Percentiles rank a stretch among this genome's conserved stretches.
Evolutionary conservation across 2,888 invertebrate species (phyloP).

Genomic region (Prosapia bicincta): DNA sequence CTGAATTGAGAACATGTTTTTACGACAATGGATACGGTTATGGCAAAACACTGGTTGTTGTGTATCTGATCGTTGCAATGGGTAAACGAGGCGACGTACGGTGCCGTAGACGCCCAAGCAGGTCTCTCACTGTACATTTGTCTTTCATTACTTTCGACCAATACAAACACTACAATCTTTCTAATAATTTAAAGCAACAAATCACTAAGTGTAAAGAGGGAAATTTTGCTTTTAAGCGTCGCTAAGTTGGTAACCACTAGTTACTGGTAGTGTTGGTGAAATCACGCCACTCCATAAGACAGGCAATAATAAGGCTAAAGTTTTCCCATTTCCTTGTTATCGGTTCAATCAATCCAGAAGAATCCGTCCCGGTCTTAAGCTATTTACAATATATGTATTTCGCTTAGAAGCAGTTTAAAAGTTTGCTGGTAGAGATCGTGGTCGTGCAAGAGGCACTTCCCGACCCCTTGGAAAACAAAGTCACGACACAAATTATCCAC

Average conservation of each 20-base stretch:
- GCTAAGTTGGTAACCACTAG: too few species aligned
- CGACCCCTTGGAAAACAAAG: constrained; percentile 4
- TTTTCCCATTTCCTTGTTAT: constrained; percentile 2
- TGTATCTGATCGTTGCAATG: too few species aligned
- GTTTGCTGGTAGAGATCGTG: not conserved
- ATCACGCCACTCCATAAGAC: not conserved
- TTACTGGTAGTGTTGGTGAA: too few species aligned
- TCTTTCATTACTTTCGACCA: too few species aligned
- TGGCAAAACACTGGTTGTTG: not conserved
- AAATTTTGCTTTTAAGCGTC: too few species aligned
- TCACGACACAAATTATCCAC: constrained; percentile 12
- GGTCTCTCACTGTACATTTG: too few species aligned
- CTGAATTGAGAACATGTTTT: constrained; percentile 21
- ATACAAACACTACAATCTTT: too few species aligned
- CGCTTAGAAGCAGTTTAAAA: not conserved
- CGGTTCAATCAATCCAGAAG: not conserved
- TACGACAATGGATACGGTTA: not conserved
- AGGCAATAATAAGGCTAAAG: not conserved
- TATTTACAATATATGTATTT: not conserved
- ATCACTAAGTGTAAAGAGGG: too few species aligned
- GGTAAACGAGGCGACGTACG: too few species aligned
- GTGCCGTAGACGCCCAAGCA: too few species aligned
- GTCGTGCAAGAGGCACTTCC: not conserved
- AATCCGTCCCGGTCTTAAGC: not conserved
- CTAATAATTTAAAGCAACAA: too few species aligned